Conservation (phyloP, 2,113 vertebrate genomes). For the Aegithalos caudatus region DNA sequence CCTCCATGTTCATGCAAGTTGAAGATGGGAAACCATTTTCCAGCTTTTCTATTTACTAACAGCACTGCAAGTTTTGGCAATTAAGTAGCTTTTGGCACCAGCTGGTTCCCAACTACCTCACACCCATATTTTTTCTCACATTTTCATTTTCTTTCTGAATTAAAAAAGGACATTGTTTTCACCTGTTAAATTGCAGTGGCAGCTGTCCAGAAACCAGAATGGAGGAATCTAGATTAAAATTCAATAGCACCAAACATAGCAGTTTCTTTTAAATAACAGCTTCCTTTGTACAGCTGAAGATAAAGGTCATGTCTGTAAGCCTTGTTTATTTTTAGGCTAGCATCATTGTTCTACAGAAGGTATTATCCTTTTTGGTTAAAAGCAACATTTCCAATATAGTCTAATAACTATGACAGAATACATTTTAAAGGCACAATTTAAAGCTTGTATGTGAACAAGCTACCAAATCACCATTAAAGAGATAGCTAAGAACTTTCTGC, state of each 20-base stretch:
- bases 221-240: slow-evolving; percentile 44
- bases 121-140: slow-evolving; percentile 51
- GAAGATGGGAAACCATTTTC: background rate
- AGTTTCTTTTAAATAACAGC: slow-evolving; percentile 43
- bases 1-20: background rate
- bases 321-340: slow-evolving; percentile 27
- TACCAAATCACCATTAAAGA: background rate
- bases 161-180: slow-evolving; percentile 61
- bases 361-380: background rate
- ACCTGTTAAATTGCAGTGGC: slow-evolving; percentile 44
- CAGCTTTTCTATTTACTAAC: slow-evolving; percentile 7
- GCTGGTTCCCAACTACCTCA: slow-evolving; percentile 12
- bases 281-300: slow-evolving; percentile 36
- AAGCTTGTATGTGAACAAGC: background rate
- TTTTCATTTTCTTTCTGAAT: slow-evolving; percentile 56
- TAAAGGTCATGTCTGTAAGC: slow-evolving; percentile 12
- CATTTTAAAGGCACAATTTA: background rate
- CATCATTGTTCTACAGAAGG: background rate
- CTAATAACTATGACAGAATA: background rate
- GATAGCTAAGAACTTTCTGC: background rate
- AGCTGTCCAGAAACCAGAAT: slow-evolving; percentile 13
- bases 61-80: background rate
- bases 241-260: slow-evolving; percentile 44
- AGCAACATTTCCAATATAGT: background rate
- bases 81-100: slow-evolving; percentile 4